Conservation (phyloP, 2,888 invertebrate species). For the Brachylomia viminalis region DNA sequence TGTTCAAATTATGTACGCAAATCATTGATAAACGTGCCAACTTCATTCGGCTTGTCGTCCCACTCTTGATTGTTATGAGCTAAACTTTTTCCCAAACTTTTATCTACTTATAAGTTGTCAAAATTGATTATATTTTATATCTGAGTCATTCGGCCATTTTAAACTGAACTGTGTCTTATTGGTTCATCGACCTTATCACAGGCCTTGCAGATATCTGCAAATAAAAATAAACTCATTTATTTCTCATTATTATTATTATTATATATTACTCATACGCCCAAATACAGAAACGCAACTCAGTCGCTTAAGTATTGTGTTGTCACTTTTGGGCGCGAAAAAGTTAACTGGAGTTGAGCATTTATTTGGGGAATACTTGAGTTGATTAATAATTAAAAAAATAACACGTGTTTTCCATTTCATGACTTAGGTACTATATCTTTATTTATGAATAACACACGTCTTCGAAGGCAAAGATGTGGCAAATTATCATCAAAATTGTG, state of each 20-base stretch:
- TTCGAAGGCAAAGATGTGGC: slow-evolving; percentile 1
- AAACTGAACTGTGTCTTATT: slow-evolving; percentile 1
- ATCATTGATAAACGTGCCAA: neutral
- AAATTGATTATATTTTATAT: slow-evolving; percentile 21
- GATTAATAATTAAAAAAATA: neutral
- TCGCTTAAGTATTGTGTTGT: too few relatives aligned
- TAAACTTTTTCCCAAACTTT: neutral
- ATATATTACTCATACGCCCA: neutral
- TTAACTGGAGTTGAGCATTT: neutral
- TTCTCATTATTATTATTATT: slow-evolving; percentile 2
- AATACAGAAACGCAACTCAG: neutral
- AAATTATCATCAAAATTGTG: neutral
- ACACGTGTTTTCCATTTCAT: neutral
- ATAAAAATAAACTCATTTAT: too few relatives aligned
- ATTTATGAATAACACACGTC: neutral
- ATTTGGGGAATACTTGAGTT: neutral
- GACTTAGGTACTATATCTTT: neutral
- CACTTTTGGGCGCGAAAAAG: too few relatives aligned
- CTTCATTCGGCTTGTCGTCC: neutral
- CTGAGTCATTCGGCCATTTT: slow-evolving; percentile 15
- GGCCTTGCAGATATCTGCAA: slow-evolving; percentile 32
- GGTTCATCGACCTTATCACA: slow-evolving; percentile 18
- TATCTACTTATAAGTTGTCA: slow-evolving; percentile 7
- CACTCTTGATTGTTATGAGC: neutral
- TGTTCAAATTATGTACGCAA: neutral